Evolutionary conservation across 2,888 invertebrate species (phyloP), one percentile per base, ranked within the genome.

Genomic region (Luperina testacea): DNA sequence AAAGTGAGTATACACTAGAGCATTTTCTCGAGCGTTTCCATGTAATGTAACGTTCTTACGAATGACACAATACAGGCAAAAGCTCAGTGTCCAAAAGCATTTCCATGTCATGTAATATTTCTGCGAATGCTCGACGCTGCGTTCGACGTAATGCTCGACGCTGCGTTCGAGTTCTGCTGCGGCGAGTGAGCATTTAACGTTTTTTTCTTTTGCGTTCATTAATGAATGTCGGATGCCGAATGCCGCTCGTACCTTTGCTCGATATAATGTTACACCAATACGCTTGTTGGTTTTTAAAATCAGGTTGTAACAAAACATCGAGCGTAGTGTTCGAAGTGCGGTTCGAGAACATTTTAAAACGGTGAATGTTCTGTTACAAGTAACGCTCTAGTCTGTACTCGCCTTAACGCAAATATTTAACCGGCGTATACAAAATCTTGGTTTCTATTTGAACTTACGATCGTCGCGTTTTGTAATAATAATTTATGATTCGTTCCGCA

Each of bases 381-480:
- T 57, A 57, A n/a, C 24, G 24, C 24, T 57, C 9, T 57, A 4
- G 57, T 59, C 57, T 59, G 1, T 13, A n/a, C n/a, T n/a, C 57
- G 11, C n/a, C 61, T 70, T 64, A 64, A 73, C 27, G 57, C 72
- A 77, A 88, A 88, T 86, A 88, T 87, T 89, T 83, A 78, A 77
- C 63, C 77, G 20, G 71, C 81, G 72, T 72, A 59, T 74, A 78
- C 86, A 83, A 83, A 83, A 89, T 88, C 80, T 81, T 32, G 68
- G 69, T 68, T 68, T 80, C 57, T 88, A 78, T 89, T 87, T 88
- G 85, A 85, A 78, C 88, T 80, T 78, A 80, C 57, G 79, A 81
- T 86, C 72, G 72, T 78, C 81, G 68, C 74, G 73, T 77, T 67
- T 70, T 78, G 11, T 45, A 75, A 73, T 84, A 87, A 85, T 87